phyloP scores from a whole-genome alignment of 2,888 invertebrate species.

The Nebria brevicollis region DNA sequence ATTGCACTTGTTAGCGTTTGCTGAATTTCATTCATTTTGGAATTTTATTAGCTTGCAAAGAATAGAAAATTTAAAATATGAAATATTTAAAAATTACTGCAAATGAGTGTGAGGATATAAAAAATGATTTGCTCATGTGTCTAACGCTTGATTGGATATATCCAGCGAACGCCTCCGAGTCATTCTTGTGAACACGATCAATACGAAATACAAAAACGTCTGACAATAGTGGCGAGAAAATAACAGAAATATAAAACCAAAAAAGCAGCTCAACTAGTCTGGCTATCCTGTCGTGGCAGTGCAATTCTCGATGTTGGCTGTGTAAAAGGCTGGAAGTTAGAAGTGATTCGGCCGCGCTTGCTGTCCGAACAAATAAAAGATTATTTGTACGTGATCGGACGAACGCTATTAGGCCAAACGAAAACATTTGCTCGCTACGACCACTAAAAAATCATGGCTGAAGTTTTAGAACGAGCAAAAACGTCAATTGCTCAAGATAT shows the following conservation, averaged over 20 bases:
- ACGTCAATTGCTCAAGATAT: too few relatives aligned
- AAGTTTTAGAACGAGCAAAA: background rate
- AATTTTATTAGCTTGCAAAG: background rate
- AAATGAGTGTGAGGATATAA: background rate
- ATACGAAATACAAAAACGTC: background rate
- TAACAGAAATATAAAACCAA: background rate
- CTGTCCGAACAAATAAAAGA: background rate
- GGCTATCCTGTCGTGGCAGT: background rate
- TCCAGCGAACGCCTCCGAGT: background rate
- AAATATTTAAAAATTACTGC: background rate
- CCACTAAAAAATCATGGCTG: too few relatives aligned
- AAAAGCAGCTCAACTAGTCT: background rate
- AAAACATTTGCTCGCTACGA: background rate
- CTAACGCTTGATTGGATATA: background rate
- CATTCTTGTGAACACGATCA: background rate
- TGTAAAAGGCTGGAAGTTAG: background rate
- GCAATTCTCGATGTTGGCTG: background rate
- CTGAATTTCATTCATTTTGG: background rate
- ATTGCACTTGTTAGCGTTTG: background rate
- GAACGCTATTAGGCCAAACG: background rate
- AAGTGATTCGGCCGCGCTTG: background rate
- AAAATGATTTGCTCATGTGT: background rate
- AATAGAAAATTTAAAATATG: background rate
- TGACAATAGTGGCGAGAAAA: background rate
- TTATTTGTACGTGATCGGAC: background rate